Conservation (phyloP, 2,888 invertebrate species). For the Masnerella sp. region DNA sequence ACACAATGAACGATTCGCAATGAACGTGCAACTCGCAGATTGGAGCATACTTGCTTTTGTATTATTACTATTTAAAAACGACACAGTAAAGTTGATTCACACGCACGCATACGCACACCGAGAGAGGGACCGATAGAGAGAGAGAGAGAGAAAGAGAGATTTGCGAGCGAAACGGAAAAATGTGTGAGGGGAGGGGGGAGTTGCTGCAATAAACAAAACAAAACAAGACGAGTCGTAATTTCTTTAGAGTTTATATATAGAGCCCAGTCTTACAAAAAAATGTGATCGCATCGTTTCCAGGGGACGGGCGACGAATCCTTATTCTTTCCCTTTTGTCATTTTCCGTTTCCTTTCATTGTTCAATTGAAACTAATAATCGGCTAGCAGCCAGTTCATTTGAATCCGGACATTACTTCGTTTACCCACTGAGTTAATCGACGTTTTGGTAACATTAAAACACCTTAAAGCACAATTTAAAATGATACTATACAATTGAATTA, state of each 20-base stretch:
- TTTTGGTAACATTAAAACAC: slow-evolving; percentile 73
- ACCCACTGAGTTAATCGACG: slow-evolving; percentile 76
- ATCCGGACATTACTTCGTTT: slow-evolving; percentile 49
- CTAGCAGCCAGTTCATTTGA: slow-evolving; percentile 72
- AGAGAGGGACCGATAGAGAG: slow-evolving; percentile 46
- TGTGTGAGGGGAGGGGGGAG: slow-evolving; percentile 67
- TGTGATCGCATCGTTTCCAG: slow-evolving; percentile 75
- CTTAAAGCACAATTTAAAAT: slow-evolving; percentile 76
- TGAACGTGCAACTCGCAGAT: too few relatives aligned
- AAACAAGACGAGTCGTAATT: slow-evolving; percentile 74
- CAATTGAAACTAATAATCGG: slow-evolving; percentile 74
- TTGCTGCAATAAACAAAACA: slow-evolving; percentile 73
- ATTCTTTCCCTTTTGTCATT: slow-evolving; percentile 53
- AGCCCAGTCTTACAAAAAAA: slow-evolving; percentile 78
- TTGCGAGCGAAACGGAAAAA: slow-evolving; percentile 15
- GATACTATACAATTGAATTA: slow-evolving; percentile 76
- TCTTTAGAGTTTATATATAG: slow-evolving; percentile 77
- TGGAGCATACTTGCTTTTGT: background rate
- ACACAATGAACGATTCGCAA: too few relatives aligned
- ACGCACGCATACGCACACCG: slow-evolving; percentile 54
- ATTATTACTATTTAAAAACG: slow-evolving; percentile 45
- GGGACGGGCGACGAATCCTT: slow-evolving; percentile 76
- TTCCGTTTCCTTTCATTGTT: slow-evolving; percentile 26
- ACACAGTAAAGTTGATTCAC: slow-evolving; percentile 52
- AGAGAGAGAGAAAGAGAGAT: slow-evolving; percentile 46